Evolutionary conservation across 2,113 vertebrate species (phyloP).

Genomic region (Hydrochoerus hydrochaeris): DNA sequence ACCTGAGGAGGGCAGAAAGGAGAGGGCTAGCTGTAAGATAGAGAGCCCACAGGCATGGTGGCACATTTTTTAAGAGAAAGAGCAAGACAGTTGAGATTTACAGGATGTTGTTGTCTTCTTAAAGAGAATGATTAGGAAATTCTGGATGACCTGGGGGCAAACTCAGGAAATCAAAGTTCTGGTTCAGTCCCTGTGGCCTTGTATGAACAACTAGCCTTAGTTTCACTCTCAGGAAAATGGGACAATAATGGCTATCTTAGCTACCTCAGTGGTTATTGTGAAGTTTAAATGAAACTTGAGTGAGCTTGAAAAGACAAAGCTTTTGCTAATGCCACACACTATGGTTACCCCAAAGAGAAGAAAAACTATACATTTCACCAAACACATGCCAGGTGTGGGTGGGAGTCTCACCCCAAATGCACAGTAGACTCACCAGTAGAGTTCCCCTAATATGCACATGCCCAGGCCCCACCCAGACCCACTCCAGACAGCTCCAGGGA

Average conservation of each 20-base stretch:
- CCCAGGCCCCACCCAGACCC: background rate
- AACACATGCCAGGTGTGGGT: background rate
- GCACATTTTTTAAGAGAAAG: conserved; percentile 40
- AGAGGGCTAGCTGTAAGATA: background rate
- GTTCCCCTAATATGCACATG: background rate
- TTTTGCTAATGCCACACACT: background rate
- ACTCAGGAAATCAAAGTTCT: background rate
- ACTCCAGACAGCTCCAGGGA: background rate
- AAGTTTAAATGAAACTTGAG: conserved; percentile 10
- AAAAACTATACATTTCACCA: background rate
- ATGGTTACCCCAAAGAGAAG: background rate
- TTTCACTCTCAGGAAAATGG: background rate
- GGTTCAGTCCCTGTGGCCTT: background rate
- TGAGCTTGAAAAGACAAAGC: background rate
- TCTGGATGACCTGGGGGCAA: background rate
- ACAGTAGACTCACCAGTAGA: background rate
- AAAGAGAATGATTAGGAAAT: background rate
- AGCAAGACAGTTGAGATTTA: background rate
- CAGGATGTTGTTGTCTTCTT: background rate
- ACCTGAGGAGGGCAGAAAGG: conserved; percentile 79
- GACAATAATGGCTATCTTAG: background rate
- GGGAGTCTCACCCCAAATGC: background rate
- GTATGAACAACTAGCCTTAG: conserved; percentile 5
- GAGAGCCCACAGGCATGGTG: background rate
- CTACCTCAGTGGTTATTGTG: background rate